A percentile compares a stretch with the other conserved stretches of the same genome.
These are phyloP conservation scores for Chroicocephalus ridibundus DNA, from an alignment of 2,113 vertebrate genomes.

Conservation along the genomic window DNA sequence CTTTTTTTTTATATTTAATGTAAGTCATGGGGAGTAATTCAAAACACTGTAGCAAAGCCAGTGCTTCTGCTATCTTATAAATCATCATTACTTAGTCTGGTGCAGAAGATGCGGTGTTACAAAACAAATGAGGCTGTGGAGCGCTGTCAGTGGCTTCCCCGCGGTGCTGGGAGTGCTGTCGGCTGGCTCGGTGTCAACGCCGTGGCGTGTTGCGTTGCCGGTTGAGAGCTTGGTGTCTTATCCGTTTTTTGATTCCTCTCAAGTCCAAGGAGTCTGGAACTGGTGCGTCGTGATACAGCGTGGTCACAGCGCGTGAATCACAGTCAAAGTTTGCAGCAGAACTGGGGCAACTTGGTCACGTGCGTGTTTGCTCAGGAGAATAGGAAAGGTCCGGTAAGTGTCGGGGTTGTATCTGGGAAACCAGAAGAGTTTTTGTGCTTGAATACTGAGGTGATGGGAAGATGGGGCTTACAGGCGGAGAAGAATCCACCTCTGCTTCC, in stretches of 20 bases:
- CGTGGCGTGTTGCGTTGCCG: accelerated
- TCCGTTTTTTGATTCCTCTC: accelerated
- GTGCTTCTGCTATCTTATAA: accelerated
- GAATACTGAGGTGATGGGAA: not conserved
- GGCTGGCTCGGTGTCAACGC: accelerated
- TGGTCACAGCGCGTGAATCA: accelerated
- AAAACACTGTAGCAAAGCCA: not conserved
- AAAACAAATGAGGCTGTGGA: accelerated
- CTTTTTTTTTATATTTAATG: not conserved
- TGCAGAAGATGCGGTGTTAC: accelerated
- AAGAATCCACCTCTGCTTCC: not conserved
- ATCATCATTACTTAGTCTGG: accelerated
- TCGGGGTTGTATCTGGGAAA: not conserved
- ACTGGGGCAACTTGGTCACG: accelerated
- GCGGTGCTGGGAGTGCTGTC: not conserved
- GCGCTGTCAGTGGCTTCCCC: not conserved
- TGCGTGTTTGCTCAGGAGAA: accelerated
- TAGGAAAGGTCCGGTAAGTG: not conserved
- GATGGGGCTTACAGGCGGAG: not conserved
- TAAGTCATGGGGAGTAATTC: not conserved
- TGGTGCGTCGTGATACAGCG: accelerated
- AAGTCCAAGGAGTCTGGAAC: not conserved
- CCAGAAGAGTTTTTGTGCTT: not conserved
- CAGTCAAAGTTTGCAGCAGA: not conserved
- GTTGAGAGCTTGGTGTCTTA: not conserved